phyloP scores from a whole-genome alignment of 2,888 invertebrate species.

The Clitarchus hookeri region DNA sequence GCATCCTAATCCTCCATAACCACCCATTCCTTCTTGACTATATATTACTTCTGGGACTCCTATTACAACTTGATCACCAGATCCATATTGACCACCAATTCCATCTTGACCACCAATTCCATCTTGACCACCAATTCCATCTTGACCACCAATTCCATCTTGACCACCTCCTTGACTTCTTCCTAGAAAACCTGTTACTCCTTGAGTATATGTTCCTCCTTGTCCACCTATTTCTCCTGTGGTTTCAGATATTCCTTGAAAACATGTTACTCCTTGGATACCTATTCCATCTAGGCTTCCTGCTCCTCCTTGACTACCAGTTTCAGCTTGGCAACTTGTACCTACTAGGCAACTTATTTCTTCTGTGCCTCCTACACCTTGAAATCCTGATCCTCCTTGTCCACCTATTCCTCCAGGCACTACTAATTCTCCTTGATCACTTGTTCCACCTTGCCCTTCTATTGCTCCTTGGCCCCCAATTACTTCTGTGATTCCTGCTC shows the following conservation, averaged over 20 bases:
- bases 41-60: constrained; percentile 42
- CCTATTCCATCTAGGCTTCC: constrained; percentile 43
- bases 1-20: constrained; percentile 45
- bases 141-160: constrained; percentile 34
- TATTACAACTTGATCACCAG: constrained; percentile 36
- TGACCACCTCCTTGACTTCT: constrained; percentile 42
- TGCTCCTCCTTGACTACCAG: constrained; percentile 43
- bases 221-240: constrained; percentile 47
- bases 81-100: constrained; percentile 41
- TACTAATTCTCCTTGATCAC: constrained; percentile 46
- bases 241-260: constrained; percentile 23
- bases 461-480: constrained; percentile 39
- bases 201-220: constrained; percentile 34
- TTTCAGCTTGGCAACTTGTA: constrained; percentile 39
- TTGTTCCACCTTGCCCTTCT: constrained; percentile 45
- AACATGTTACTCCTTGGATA: constrained; percentile 42
- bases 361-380: constrained; percentile 38
- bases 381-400: constrained; percentile 41
- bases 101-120: constrained; percentile 38
- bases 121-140: constrained; percentile 33
- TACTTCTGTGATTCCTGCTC: constrained; percentile 46
- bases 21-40: constrained; percentile 44
- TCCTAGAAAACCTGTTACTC: constrained; percentile 36
- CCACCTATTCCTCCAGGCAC: constrained; percentile 38
- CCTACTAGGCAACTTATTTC: constrained; percentile 37